Evolutionary conservation across 1,140 invertebrate genomes (phyloP).

Genomic region (Aphis craccivora): DNA sequence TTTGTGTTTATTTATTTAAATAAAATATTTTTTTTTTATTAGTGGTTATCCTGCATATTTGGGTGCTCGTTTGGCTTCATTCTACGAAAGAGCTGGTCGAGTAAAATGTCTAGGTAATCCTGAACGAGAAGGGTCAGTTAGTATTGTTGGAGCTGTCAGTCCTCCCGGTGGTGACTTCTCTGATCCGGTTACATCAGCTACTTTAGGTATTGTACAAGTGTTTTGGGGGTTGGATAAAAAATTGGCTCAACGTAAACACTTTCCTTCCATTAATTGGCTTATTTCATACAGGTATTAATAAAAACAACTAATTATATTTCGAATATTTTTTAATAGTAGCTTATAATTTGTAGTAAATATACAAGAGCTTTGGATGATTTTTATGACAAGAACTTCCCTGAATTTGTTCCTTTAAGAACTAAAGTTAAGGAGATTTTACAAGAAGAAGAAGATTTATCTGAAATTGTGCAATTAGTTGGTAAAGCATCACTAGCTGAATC

Average conservation of each 20-base stretch:
- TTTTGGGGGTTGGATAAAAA: slow-evolving; percentile 99
- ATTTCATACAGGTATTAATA: slow-evolving; percentile 86
- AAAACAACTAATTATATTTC: background rate
- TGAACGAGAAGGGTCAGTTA: slow-evolving; percentile 96
- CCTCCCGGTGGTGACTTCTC: slow-evolving; percentile 99
- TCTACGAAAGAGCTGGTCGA: slow-evolving; percentile 98
- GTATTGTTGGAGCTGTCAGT: slow-evolving; percentile 99
- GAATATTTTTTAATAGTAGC: slow-evolving; percentile 41
- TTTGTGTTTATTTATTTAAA: background rate
- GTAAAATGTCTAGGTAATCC: slow-evolving; percentile 98
- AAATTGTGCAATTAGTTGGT: slow-evolving; percentile 99
- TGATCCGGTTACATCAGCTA: slow-evolving; percentile 99
- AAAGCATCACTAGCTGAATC: slow-evolving; percentile 98
- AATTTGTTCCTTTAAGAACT: slow-evolving; percentile 94
- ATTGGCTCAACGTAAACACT: slow-evolving; percentile 98
- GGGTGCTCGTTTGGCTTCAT: slow-evolving; percentile 96
- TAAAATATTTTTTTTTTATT: slow-evolving; percentile 29
- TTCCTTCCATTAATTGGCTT: slow-evolving; percentile 99
- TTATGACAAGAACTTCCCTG: slow-evolving; percentile 98
- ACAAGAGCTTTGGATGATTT: slow-evolving; percentile 97
- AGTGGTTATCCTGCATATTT: slow-evolving; percentile 99
- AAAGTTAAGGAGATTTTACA: slow-evolving; percentile 97
- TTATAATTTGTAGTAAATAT: slow-evolving; percentile 85
- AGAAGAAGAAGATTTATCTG: slow-evolving; percentile 99
- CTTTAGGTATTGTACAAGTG: slow-evolving; percentile 98